Conservation (phyloP, 1,140 invertebrate genomes). For the Aphelinus atriplicis region DNA sequence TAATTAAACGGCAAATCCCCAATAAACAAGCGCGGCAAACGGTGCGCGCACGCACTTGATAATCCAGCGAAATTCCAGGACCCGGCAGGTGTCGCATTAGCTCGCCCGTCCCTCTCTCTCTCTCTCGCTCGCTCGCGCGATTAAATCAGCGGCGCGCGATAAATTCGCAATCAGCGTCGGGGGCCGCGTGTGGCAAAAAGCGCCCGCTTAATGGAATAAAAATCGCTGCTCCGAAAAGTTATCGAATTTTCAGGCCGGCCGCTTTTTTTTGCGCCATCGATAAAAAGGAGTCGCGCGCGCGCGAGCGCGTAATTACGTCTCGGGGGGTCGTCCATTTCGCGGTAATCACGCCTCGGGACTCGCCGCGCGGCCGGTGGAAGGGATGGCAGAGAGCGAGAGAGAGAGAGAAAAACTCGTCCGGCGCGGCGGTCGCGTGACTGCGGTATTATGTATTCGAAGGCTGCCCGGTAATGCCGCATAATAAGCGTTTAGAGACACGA, state of each 20-base stretch:
- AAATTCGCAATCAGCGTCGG: not conserved
- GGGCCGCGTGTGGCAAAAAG: not conserved
- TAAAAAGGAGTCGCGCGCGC: constrained; percentile 11
- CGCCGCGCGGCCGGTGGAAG: not conserved
- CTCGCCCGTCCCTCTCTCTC: too few relatives aligned
- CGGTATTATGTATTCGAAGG: constrained; percentile 53
- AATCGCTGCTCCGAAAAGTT: not conserved
- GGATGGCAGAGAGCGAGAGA: constrained; percentile 5
- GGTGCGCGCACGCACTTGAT: too few relatives aligned
- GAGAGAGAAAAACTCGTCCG: constrained; percentile 47
- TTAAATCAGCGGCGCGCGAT: not conserved
- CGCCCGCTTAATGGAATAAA: not conserved
- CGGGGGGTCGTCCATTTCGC: constrained; percentile 39
- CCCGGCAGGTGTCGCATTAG: too few relatives aligned
- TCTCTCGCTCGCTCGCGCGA: too few relatives aligned
- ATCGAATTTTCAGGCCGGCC: constrained; percentile 22
- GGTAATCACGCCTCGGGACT: constrained; percentile 46
- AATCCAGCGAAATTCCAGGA: too few relatives aligned
- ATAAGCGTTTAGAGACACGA: constrained; percentile 60
- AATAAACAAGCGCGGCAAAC: too few relatives aligned
- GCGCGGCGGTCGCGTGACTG: constrained; percentile 58
- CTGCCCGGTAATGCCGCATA: constrained; percentile 57
- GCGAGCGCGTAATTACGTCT: constrained; percentile 21
- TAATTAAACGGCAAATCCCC: too few relatives aligned
- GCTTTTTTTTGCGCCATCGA: constrained; percentile 36